Evolutionary conservation across 2,113 vertebrate genomes (phyloP), one percentile per base, ranked within the genome.

Genomic region (Zingel zingel): DNA sequence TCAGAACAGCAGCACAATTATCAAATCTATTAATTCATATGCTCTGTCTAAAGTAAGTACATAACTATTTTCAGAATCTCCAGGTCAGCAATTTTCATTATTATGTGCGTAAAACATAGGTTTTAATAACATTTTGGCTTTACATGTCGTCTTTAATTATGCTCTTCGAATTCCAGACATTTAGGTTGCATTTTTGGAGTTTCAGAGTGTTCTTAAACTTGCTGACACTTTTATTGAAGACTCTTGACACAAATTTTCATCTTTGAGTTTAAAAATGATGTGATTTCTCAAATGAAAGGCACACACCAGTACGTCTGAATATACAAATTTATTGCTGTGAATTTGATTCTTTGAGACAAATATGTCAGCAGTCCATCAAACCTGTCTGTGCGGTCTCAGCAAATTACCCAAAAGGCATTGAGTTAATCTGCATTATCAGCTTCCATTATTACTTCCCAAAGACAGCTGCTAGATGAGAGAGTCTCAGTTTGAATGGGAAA

Each of bases 391-490:
- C 12, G 13, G 13, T 53, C 56, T 64, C 50, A 57, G 77, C 43
- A 74, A 64, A 83, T 58, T 18, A 77, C 79, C 61, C 65, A 62
- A 47, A 84, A 80, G 16, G 33, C 61, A 51, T 51, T 27, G 51
- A 72, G 36, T 69, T 77, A 53, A 86, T 83, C 53, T 81, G 16
- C 62, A 74, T 71, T 62, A 76, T 84, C 67, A 68, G 21, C 67
- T 66, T 85, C 23, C 59, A 19, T 85, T 88, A 74, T 75, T 73
- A 54, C 62, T 81, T 71, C 73, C 75, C 12, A 1, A 18, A 79
- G 43, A 77, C 75, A 66, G 75, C 83, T 82, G 67, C 51, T 48
- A 43, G 63, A 53, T 15, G 13, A 30, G 9, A 30, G 54, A 27
- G 14, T 33, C 33, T 77, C 50, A 75, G 61, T 70, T 67, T 86